These are phyloP conservation scores for Scylla paramamosain DNA, from an alignment of 1,140 invertebrate genomes.

Conservation along the genomic window DNA sequence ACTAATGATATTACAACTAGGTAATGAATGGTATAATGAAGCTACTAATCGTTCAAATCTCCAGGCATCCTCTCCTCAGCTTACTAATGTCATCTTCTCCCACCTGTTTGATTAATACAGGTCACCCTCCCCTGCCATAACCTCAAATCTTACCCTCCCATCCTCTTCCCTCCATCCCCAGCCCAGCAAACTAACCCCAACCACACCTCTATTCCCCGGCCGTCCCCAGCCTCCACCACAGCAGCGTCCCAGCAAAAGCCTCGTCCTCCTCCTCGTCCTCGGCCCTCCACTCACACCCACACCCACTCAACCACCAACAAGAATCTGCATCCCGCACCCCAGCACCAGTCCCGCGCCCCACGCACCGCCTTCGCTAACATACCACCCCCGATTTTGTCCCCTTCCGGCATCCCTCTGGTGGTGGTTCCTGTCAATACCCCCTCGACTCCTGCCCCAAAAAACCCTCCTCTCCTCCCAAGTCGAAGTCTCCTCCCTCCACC, in stretches of 20 bases:
- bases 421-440: conserved; percentile 38
- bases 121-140: conserved; percentile 38
- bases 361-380: neutral
- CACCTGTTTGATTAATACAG: conserved; percentile 34
- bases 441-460: neutral
- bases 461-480: neutral
- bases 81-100: too few relatives aligned
- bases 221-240: neutral
- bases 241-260: neutral
- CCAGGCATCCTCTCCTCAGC: too few relatives aligned
- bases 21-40: too few relatives aligned
- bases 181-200: conserved; percentile 59
- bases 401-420: conserved; percentile 37
- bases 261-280: neutral
- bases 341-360: neutral
- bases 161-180: neutral
- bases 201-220: conserved; percentile 11
- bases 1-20: too few relatives aligned
- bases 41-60: too few relatives aligned
- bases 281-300: neutral
- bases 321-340: too few relatives aligned
- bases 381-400: neutral
- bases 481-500: conserved; percentile 5
- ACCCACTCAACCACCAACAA: neutral
- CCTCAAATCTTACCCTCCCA: neutral